Evolutionary conservation across 2,113 vertebrate genomes (phyloP).

Genomic region (Illadopsis cleaveri): DNA sequence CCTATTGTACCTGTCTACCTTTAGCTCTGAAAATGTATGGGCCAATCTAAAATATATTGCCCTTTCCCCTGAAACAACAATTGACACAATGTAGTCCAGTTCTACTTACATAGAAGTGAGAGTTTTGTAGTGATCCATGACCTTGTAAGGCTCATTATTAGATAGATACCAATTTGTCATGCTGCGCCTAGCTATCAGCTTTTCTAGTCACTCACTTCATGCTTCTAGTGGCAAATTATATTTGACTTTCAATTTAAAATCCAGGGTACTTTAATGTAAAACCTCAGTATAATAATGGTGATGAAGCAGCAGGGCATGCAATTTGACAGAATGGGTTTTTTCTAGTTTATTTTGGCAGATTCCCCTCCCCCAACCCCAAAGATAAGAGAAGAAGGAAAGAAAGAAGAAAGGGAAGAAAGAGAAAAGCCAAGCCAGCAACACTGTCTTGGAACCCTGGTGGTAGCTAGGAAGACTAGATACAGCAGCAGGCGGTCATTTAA

Average conservation of each 20-base stretch:
- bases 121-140: constrained; percentile 27
- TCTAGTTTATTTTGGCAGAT: constrained; percentile 49
- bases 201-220: constrained; percentile 72
- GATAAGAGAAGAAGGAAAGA: background rate
- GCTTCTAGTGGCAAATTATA: constrained; percentile 74
- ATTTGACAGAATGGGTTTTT: constrained; percentile 73
- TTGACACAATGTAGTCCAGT: constrained; percentile 28
- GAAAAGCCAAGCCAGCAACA: background rate
- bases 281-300: constrained; percentile 71
- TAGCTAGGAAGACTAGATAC: background rate
- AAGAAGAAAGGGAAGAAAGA: background rate
- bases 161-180: constrained; percentile 69
- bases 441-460: background rate
- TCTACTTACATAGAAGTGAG: constrained; percentile 18
- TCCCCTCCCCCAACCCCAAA: background rate
- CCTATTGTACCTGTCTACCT: background rate
- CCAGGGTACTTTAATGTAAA: constrained; percentile 74
- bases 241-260: constrained; percentile 81
- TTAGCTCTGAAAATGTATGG: constrained; percentile 15
- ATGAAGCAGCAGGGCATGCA: constrained; percentile 69
- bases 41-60: constrained; percentile 24
- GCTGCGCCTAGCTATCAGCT: constrained; percentile 50
- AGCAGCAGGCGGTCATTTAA: background rate
- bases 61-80: constrained; percentile 43
- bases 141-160: constrained; percentile 62